Evolutionary conservation across 2,888 invertebrate species (phyloP), one percentile per base, ranked within the genome.

Genomic region (Nysson spinosus): DNA sequence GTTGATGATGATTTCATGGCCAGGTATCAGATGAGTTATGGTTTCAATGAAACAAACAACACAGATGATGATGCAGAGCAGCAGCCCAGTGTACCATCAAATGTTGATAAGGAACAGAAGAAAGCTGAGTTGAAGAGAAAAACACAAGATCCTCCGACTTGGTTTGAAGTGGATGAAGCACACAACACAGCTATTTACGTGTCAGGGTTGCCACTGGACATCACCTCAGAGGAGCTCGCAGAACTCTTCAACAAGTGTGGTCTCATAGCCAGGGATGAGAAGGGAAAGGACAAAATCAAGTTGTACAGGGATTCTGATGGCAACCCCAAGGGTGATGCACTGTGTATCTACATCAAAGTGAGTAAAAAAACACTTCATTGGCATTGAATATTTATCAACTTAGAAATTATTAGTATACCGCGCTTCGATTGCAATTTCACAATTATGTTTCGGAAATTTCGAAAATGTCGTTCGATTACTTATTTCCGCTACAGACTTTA

Each of bases 231-330:
- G 69, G 95, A 95, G 84, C 96, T 97, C 88, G 91, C 95, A 37
- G 94, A 96, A 83, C 88, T 99, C 28, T 98, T 99, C 95, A 92
- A 93, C 77, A 99, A 99, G 88, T 99, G 95, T 89, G 99, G 99
- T 3, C 90, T 99, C 68, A 93, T 99, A 22, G 96, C 96, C 90
- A 91, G 95, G 77, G 98, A 99, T 86, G 89, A 91, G 39, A 93
- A 91, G 7, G 93, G 92, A 74, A 93, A 93, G 83, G 93, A 94
- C 87, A 98, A 97, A 88, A 89, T 98, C 1, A 99, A 99, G 89
- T 88, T 99, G 26, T 99, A 99, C 87, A 91, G 90, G 75, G 96
- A 97, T 82, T 88, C 91, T 28, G 91, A 93, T 79, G 92, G 94
- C 0, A 92, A 96, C 69, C 90, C 92, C 64, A 99, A 99, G 89